Conservation (phyloP, 1,140 invertebrate species). For the Pemphigus obesinymphae region DNA sequence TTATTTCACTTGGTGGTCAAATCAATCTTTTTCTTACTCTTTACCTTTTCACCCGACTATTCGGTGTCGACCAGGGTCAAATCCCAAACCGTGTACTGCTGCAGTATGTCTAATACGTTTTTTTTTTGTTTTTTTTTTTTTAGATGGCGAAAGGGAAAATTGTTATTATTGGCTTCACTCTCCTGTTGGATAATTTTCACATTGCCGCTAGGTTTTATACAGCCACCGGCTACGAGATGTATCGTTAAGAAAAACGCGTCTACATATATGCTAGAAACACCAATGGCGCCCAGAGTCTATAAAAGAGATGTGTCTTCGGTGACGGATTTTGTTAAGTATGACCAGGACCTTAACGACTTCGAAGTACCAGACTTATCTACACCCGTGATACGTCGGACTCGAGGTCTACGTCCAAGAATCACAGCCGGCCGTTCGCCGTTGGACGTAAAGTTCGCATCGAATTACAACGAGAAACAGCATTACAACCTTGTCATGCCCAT, state of each 20-base stretch:
- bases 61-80: too few relatives aligned
- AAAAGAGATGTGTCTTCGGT: conserved; percentile 46
- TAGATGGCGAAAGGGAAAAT: conserved; percentile 79
- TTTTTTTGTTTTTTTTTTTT: conserved; percentile 6
- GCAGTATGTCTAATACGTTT: too few relatives aligned
- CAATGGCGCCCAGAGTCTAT: conserved; percentile 49
- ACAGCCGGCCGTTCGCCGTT: conserved; percentile 68
- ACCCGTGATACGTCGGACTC: conserved; percentile 14
- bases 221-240: conserved; percentile 86
- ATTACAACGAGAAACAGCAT: conserved; percentile 73
- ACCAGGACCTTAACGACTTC: not conserved
- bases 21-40: too few relatives aligned
- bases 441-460: conserved; percentile 70
- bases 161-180: conserved; percentile 83
- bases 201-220: conserved; percentile 87
- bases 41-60: too few relatives aligned
- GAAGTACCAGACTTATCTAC: conserved; percentile 3
- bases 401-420: conserved; percentile 43
- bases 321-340: not conserved
- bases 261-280: conserved; percentile 46
- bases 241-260: conserved; percentile 50
- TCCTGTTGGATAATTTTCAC: conserved; percentile 96
- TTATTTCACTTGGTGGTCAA: too few relatives aligned
- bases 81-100: too few relatives aligned
- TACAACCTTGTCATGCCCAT: conserved; percentile 80